Evolutionary conservation across 2,113 vertebrate species (phyloP), one percentile per base, ranked within the genome.

Genomic region (Paracanthobrama guichenoti): DNA sequence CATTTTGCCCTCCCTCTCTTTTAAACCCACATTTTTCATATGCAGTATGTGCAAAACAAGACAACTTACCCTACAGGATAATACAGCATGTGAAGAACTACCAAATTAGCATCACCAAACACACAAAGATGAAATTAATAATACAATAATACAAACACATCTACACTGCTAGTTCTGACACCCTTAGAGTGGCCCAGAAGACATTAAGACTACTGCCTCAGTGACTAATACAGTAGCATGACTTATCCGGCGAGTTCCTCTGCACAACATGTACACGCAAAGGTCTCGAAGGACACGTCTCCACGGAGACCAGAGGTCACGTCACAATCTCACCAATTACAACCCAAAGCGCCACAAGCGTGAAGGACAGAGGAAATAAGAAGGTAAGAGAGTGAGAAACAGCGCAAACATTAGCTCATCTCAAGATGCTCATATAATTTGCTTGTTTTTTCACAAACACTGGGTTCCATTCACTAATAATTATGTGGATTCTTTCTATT

Each of bases 221-320:
- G 57, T 64, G 77, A 79, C 39, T 79, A 79, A 79, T 64, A 64
- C 57, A 64, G 77, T 46, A 50, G 44, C 14, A 50, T 50, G 72
- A 74, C 69, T 46, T 46, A 77, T 39, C 20, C n/a, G 46, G 20
- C 16, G 18, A 28, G 35, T 79, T 79, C 57, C 55, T 62, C 39
- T 64, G 13, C 22, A 62, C 77, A 79, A 46, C 39, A 42, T 39
- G 28, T 11, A 55, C 60, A 84, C 8, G 46, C 50, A 84, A 20
- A 74, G 48, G 35, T 86, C 50, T 82, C 62, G 18, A 76, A 78
- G 48, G 62, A 50, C 72, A 53, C 31, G 35, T 86, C 80, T 86
- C 73, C 73, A 69, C 14, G 10, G 80, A 86, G 79, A 46, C 16
- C 26, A 46, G 44, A 82, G 72, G 80, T 72, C 48, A 57, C 16